Evolutionary conservation across 92 coral and sea anemone genomes (phyloP).

Genomic region (Montipora capitata): DNA sequence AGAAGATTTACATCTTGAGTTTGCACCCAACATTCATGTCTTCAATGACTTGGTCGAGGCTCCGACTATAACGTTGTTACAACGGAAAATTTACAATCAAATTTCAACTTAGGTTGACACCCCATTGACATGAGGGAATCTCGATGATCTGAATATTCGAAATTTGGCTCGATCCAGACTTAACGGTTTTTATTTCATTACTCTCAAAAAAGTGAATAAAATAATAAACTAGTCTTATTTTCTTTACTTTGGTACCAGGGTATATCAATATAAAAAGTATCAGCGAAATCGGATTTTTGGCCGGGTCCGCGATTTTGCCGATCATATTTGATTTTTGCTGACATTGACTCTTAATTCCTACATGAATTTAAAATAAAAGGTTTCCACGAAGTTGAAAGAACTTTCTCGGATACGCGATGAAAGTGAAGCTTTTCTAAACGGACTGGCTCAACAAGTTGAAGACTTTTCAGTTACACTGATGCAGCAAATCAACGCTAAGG

Average conservation of each 20-base stretch:
- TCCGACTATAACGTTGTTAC: slow-evolving; percentile 22
- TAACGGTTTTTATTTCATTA: slow-evolving; percentile 45
- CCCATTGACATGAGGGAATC: slow-evolving; percentile 16
- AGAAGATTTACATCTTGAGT: too few species aligned
- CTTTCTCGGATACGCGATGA: background rate
- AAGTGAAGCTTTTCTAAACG: background rate
- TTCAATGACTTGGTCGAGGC: background rate
- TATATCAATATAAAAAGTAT: slow-evolving; percentile 31
- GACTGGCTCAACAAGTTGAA: background rate
- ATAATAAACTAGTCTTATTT: slow-evolving; percentile 12
- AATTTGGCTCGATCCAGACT: slow-evolving; percentile 28
- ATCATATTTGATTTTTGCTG: slow-evolving; percentile 33
- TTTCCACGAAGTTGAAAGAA: background rate
- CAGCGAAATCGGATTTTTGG: slow-evolving; percentile 34
- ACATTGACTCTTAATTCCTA: background rate
- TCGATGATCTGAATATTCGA: slow-evolving; percentile 14
- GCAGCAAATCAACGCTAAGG: background rate
- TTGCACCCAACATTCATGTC: background rate
- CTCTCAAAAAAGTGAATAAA: slow-evolving; percentile 9
- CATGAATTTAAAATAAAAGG: background rate
- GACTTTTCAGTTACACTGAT: background rate
- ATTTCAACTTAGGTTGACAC: slow-evolving; percentile 23
- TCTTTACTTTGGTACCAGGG: slow-evolving; percentile 34
- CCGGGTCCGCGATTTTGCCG: slow-evolving; percentile 48
- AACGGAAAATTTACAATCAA: slow-evolving; percentile 13